Conservation (phyloP, 2,113 vertebrate species). For the Ammodytes dubius region DNA sequence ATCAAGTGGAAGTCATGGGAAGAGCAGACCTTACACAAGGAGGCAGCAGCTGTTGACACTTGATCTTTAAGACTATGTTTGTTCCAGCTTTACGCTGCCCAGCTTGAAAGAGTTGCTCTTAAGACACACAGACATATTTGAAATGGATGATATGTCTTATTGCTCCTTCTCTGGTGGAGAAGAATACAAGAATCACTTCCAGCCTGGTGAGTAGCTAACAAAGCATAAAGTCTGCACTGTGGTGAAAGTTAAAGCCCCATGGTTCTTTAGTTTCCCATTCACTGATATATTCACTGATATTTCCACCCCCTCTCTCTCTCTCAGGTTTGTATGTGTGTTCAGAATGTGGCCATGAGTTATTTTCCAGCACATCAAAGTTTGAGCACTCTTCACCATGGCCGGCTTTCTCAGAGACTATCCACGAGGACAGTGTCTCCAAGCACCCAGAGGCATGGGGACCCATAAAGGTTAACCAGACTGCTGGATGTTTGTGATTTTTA, state of each 20-base stretch:
- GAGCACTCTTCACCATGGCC: constrained; percentile 93
- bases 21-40: constrained; percentile 34
- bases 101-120: neutral
- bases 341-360: constrained; percentile 90
- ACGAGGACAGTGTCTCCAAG: constrained; percentile 88
- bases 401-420: constrained; percentile 90
- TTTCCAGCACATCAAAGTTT: constrained; percentile 91
- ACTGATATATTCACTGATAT: neutral
- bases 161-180: constrained; percentile 72
- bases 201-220: constrained; percentile 58
- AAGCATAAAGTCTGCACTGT: neutral
- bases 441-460: constrained; percentile 71
- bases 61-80: constrained; percentile 16
- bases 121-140: neutral
- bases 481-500: neutral
- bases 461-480: constrained; percentile 54
- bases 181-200: constrained; percentile 68
- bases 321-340: constrained; percentile 89
- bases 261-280: neutral
- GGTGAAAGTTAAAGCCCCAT: neutral
- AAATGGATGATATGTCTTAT: constrained; percentile 67
- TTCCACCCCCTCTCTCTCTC: neutral
- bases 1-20: constrained; percentile 51
- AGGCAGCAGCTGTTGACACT: constrained; percentile 8
- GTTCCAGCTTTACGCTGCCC: constrained; percentile 8